A percentile compares a stretch with the other conserved stretches of the same genome.
Conservation (phyloP, 2,888 invertebrate species). For the Diaphora mendica region DNA sequence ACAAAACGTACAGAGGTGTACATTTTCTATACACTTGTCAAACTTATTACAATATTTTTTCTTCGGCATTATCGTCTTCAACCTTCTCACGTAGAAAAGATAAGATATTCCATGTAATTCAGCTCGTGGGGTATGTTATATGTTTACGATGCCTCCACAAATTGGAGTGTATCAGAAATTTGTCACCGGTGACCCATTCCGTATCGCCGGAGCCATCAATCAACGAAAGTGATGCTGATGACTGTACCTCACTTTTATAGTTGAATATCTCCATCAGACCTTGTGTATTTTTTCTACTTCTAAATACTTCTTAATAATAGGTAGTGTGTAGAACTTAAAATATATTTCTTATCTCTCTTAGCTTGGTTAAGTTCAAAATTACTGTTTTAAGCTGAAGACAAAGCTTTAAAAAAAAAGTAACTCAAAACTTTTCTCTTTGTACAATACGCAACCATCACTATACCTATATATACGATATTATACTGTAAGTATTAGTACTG, state of each 20-base stretch:
- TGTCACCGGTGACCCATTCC: slow-evolving; percentile 24
- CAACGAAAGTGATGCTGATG: slow-evolving; percentile 32
- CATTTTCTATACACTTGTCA: background rate
- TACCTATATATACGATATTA: too few species aligned
- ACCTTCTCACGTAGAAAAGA: slow-evolving; percentile 1
- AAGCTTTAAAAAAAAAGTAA: too few species aligned
- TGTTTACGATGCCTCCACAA: slow-evolving; percentile 19
- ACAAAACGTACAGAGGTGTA: too few species aligned
- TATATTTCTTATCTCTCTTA: too few species aligned
- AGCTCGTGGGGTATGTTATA: background rate
- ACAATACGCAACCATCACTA: too few species aligned
- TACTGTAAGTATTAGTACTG: too few species aligned
- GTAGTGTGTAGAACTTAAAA: too few species aligned
- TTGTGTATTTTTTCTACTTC: background rate
- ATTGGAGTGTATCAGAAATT: slow-evolving; percentile 40
- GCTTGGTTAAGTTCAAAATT: too few species aligned
- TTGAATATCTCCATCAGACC: background rate
- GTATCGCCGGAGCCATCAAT: slow-evolving; percentile 27
- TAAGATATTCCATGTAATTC: background rate
- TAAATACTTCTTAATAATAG: background rate
- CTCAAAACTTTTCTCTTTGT: too few species aligned
- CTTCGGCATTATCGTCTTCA: background rate
- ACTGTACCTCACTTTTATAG: slow-evolving; percentile 10
- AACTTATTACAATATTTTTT: background rate
- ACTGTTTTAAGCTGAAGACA: too few species aligned